Base-by-base conservation (phyloP, 2,888 invertebrate genomes). In the Orchesellides sinensis region DNA sequence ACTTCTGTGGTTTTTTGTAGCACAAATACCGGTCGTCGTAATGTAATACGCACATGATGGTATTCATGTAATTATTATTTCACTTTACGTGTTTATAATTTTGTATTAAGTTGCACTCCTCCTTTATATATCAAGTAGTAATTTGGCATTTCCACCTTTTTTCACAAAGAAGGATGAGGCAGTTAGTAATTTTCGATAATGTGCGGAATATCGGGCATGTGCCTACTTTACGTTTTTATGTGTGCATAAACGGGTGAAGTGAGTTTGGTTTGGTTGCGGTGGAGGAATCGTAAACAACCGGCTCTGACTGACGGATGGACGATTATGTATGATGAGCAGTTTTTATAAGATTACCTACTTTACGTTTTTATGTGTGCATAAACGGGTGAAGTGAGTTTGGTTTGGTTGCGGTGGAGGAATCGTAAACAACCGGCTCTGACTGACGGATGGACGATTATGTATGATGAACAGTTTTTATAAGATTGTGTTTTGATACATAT, bases 131-230 rank as follows among this genome's bases (percentile, higher is more conserved):
- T n/a, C n/a, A n/a, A n/a, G n/a, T n/a, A 14, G 23, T 59, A 27
- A 27, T 59, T 59, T 59, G 32, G 59, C 59, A 59, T 59, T 59
- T 59, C 59, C 59, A 59, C 59, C 59, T 59, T n/a, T n/a, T n/a
- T 59, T 32, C 59, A n/a, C 56, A 56, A 49, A 27, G 27, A 14
- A 17, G 25, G 14, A 56, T 49, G n/a, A 25, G 14, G 56, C 56
- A 25, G n/a, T 35, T 8, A 52, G 19, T 4, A 21, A 52, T 52
- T 47, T 12, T 52, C 17, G 52, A 8, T 17, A 52, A 52, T 52
- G 10, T 19, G 40, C 40, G 40, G 40, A 40, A 40, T n/a, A n/a
- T 40, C n/a, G 40, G 40, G n/a, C 10, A n/a, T 40, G 10, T 32
- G 10, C 32, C n/a, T n/a, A 32, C 40, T 14, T 40, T 40, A n/a